phyloP scores from a whole-genome alignment of 2,113 vertebrate species.

The Atlantisia rogersi region DNA sequence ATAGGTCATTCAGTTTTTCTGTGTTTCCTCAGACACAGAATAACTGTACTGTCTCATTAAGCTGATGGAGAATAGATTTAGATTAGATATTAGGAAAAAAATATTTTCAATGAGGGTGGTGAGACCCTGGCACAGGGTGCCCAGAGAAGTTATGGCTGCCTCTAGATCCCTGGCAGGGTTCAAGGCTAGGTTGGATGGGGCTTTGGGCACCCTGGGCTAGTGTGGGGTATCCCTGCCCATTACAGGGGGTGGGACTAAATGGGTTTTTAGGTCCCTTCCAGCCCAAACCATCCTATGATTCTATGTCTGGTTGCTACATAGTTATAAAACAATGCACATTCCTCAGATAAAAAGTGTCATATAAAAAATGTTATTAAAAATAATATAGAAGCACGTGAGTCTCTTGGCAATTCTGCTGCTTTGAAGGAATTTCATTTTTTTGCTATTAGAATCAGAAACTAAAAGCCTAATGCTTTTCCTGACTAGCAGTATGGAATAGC shows the following conservation, averaged over 20 bases:
- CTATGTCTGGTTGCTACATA: neutral
- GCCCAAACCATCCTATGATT: too few species aligned
- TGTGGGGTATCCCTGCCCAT: too few species aligned
- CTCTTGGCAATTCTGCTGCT: neutral
- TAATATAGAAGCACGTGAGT: neutral
- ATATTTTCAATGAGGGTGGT: too few species aligned
- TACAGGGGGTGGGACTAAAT: too few species aligned
- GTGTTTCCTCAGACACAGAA: neutral
- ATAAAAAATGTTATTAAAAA: neutral
- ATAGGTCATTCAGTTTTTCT: neutral
- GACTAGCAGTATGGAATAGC: neutral
- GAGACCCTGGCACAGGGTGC: too few species aligned
- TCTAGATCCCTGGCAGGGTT: too few species aligned
- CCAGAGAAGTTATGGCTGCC: too few species aligned
- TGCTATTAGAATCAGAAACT: neutral
- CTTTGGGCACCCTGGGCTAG: too few species aligned
- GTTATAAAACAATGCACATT: neutral
- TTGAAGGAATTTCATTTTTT: neutral
- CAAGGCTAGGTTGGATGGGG: too few species aligned
- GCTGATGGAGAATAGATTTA: too few species aligned
- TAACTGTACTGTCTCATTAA: neutral
- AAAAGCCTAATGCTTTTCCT: neutral
- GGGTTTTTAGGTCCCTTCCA: too few species aligned
- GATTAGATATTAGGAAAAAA: too few species aligned
- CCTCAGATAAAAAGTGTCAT: neutral